Evolutionary conservation across 2,797 vertebrate genomes (phyloP).

Genomic region (Thripadectes ignobilis): DNA sequence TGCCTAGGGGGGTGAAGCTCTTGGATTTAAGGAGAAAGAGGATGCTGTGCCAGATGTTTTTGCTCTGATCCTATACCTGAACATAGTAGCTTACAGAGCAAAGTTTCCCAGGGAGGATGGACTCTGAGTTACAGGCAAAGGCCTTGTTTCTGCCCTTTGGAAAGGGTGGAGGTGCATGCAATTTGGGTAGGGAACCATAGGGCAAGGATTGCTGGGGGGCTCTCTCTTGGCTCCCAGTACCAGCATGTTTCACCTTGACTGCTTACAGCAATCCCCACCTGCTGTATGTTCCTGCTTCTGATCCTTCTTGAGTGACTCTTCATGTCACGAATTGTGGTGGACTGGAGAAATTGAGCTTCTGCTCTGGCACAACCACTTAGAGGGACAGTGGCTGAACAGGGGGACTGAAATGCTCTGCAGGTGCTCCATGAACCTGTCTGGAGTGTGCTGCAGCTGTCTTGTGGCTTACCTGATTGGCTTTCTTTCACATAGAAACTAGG

Average conservation of each 20-base stretch:
- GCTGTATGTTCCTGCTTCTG: not conserved
- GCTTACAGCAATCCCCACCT: not conserved
- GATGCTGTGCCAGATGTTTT: not conserved
- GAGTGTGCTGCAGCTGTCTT: not conserved
- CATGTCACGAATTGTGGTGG: not conserved
- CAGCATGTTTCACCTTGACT: not conserved
- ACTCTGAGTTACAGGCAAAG: not conserved
- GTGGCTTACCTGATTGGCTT: not conserved
- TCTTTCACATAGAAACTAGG: not conserved
- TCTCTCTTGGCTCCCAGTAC: not conserved
- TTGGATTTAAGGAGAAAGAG: not conserved
- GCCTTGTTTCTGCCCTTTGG: not conserved
- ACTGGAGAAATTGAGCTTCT: not conserved
- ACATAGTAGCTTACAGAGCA: not conserved
- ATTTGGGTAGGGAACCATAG: not conserved
- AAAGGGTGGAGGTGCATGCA: accelerated
- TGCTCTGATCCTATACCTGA: not conserved
- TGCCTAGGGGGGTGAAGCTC: not conserved
- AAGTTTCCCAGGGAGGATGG: not conserved
- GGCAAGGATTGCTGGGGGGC: not conserved
- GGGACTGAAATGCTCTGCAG: not conserved
- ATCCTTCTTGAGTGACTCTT: not conserved
- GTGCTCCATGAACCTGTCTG: not conserved
- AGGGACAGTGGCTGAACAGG: not conserved
- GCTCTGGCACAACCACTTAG: not conserved